Evolutionary conservation across 1,140 invertebrate genomes (phyloP).

Genomic region (Tetramorium alpestre): DNA sequence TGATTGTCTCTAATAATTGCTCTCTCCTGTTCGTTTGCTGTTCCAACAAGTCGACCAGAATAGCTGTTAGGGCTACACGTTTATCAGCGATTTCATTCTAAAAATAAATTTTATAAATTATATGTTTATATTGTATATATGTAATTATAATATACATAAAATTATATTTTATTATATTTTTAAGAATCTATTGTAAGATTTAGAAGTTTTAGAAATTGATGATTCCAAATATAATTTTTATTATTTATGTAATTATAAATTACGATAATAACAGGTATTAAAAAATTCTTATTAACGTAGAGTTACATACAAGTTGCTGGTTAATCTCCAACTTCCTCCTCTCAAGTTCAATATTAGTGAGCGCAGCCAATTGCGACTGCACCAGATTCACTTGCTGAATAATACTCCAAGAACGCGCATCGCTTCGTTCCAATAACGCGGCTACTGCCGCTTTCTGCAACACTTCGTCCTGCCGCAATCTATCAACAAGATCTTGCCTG

Average conservation of each 20-base stretch:
- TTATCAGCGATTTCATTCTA: constrained; percentile 91
- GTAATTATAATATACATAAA: not conserved
- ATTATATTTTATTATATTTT: constrained; percentile 22
- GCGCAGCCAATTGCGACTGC: constrained; percentile 90
- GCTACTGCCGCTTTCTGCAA: constrained; percentile 91
- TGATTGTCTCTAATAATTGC: constrained; percentile 90
- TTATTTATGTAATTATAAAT: not conserved
- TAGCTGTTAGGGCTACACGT: constrained; percentile 89
- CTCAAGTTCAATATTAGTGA: constrained; percentile 92
- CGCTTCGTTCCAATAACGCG: constrained; percentile 90
- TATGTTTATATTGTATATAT: not conserved
- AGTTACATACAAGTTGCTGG: constrained; percentile 87
- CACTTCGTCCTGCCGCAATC: constrained; percentile 89
- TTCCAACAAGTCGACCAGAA: constrained; percentile 91
- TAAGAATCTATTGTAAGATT: not conserved
- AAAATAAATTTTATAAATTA: constrained; percentile 63
- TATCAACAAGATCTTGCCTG: constrained; percentile 87
- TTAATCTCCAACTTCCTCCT: constrained; percentile 89
- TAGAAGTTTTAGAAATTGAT: not conserved
- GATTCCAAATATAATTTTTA: constrained; percentile 1
- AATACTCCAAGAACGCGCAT: constrained; percentile 91
- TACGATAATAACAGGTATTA: not conserved
- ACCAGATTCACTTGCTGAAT: constrained; percentile 92
- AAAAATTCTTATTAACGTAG: not conserved
- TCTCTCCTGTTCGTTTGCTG: constrained; percentile 90